Base-by-base conservation (phyloP, 2,888 invertebrate genomes). In the Patella depressa region DNA sequence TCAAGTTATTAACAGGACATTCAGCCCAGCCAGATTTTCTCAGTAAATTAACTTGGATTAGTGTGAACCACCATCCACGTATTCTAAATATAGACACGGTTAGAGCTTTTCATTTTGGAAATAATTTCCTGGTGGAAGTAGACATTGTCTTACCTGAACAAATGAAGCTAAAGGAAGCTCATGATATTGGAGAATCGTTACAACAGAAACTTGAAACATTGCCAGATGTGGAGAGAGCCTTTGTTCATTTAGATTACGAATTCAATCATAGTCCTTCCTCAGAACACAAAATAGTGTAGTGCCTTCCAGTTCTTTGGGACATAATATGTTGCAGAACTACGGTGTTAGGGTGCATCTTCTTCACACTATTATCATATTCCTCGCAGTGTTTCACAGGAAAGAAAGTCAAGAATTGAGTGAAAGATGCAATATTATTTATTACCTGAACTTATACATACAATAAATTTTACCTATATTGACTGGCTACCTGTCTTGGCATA, bases 201-300 rank as follows among this genome's bases (percentile, higher is more conserved):
- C 93, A 93, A 85, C 89, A 89, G 76, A 92, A 92, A 81, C 86
- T 93, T 69, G 93, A 93, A 83, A 85, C 88, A 53, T 80, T 93
- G 74, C 89, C 91, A 24, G 90, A 92, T 76, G 92, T 93, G 15
- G 93, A 93, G 81, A 84, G 93, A 55, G 92, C 93, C 0, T 93
- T 93, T 83, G 93, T 93, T 0, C 93, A 93, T 83, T 85, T 92
- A 4, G 93, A 93, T 82, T 93, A 93, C 81, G 92, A 93, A 80
- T 89, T 88, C 72, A 89, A 90, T 7, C 93, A 93, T 82, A 84
- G 91, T 75, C 92, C 93, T 0, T 83, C 82, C 17, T 90, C 90
- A 19, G 93, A 93, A 83, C 93, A 93, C 82, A 93, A 93, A 84
- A 82, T 89, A 12, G 91, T 92, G 12, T 92, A 73, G 15, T 71